Evolutionary conservation across 2,113 vertebrate species (phyloP).

Genomic region (Megalops atlanticus): DNA sequence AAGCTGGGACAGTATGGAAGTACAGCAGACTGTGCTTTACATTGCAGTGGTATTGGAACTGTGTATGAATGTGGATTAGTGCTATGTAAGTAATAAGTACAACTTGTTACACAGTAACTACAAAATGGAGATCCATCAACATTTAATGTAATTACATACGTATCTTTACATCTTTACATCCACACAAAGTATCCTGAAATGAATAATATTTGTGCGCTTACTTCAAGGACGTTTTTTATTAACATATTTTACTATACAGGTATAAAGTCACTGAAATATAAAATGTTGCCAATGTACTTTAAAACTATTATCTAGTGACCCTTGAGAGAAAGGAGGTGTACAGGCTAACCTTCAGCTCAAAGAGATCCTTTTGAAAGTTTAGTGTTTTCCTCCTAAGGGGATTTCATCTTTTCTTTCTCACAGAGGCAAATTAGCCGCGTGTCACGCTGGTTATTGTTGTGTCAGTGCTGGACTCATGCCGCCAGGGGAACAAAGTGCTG

Average conservation of each 20-base stretch:
- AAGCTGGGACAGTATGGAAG: not conserved
- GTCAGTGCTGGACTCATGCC: not conserved
- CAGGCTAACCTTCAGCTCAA: not conserved
- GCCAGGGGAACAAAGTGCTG: not conserved
- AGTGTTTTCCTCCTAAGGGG: not conserved
- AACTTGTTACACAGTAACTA: no score
- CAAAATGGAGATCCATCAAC: no score
- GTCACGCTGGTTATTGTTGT: not conserved
- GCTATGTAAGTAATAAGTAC: no score
- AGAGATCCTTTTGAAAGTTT: not conserved
- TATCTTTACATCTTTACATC: no score
- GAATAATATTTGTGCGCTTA: no score
- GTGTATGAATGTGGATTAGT: not conserved
- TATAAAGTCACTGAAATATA: not conserved
- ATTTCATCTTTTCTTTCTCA: not conserved
- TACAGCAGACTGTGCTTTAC: not conserved
- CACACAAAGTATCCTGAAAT: no score
- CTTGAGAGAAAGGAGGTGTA: not conserved
- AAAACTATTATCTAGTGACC: not conserved
- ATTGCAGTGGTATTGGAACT: not conserved
- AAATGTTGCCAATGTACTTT: not conserved
- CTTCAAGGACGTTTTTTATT: no score
- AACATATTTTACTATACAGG: not conserved
- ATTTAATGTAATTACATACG: no score
- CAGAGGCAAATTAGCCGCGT: not conserved